Base-by-base conservation (phyloP, 2,797 vertebrate genomes). In the Molossus molossus region DNA sequence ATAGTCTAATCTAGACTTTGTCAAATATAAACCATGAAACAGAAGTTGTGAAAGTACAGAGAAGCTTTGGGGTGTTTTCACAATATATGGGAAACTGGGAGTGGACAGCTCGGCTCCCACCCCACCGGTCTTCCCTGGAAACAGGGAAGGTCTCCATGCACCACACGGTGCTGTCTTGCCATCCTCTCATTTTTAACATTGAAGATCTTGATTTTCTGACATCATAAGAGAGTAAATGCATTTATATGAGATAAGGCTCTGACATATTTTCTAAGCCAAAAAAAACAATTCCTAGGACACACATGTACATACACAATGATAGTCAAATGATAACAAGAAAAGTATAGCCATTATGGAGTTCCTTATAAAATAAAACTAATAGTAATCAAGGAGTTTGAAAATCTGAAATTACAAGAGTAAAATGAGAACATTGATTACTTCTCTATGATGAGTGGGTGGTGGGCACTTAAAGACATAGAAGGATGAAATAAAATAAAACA, bases 91-190 rank as follows among this genome's bases (percentile, higher is more conserved):
- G 20, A 55, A 90, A 50, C 0, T 45, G 13, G 1, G 0, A 27
- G 3, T 37, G 5, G 12, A 76, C 17, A 14, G 27, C 9, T 65
- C 9, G 11, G 65, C 10, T 23, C 2, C n/a, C 25, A 67, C 17
- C 29, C 2, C 5, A 62, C 12, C 12, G 33, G 13, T 48, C 17
- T 81, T 64, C n/a, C 60, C 62, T 5, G 33, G 6, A 55, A 81
- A 27, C 0, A 37, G 4, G 6, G 15, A 57, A 15, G 3, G 0
- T 33, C 9, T 85, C 65, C 29, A 20, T 73, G 3, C 3, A 55
- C 1, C 5, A 37, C 0, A 57, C 4, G 17, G 1, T 13, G 12
- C 5, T 65, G 1, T 53, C 6, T 93, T 45, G 3, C 10, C 27
- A 7, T 81, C 9, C 5, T 53, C 1, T 1, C 40, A 4, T 33